Base-by-base conservation (phyloP, 2,113 vertebrate species). In the Leptobrachium ailaonicum region DNA sequence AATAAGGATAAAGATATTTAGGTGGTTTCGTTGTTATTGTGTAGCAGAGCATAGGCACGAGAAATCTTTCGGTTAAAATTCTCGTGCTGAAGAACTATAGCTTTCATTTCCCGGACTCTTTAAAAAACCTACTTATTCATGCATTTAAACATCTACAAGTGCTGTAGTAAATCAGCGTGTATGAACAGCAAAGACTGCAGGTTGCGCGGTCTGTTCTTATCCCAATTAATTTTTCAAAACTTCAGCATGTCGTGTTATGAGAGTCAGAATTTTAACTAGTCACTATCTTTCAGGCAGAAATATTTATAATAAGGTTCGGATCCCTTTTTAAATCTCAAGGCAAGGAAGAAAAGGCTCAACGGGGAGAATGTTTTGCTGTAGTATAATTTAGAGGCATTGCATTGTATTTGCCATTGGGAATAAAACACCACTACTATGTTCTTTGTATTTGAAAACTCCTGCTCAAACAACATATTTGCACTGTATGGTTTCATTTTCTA, bases 381-480 rank as follows among this genome's bases (percentile, higher is more conserved):
- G 43, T 75, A 81, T 75, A 81, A 81, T 75, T 81, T 67, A 47
- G 43, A 69, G 75, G 79, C 11, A 63, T n/a, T 75, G 79, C 66
- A 75, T 64, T 75, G 73, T 50, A 74, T 81, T 69, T 81, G 79
- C 79, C 64, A 81, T 69, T 60, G 79, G 79, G 79, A 81, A 81
- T 81, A 75, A 75, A 72, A 69, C 64, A 69, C 64, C 79, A 75
- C 79, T 75, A 50, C 60, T 68, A 41, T 75, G 71, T 68, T 74
- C 72, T 69, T 41, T 62, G 79, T 67, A 62, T 81, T 75, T 75
- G 64, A 68, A 81, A 78, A 81, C 53, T 81, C 79, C 79, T 81
- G 64, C 67, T 81, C 72, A 81, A 81, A 81, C 64, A 80, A 81
- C 71, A 81, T 75, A 81, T 81, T 81, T 71, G 72, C 63, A 69